A percentile compares a stretch with the other conserved stretches of the same genome.
These are phyloP conservation scores for Iguana delicatissima DNA, from an alignment of 2,797 vertebrate genomes.

Conservation along the genomic window DNA sequence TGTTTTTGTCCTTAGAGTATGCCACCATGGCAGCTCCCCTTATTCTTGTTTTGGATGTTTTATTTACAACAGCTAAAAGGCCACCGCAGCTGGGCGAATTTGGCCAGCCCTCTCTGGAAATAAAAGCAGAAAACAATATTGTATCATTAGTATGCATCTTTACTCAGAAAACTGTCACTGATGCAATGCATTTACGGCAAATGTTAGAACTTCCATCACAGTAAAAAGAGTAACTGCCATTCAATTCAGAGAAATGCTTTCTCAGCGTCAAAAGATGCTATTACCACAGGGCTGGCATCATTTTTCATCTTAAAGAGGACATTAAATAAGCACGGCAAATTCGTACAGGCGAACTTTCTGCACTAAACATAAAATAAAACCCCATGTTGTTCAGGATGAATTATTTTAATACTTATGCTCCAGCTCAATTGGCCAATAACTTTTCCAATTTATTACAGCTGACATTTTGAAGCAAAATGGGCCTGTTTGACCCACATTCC, in stretches of 20 bases:
- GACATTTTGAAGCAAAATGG: constrained; percentile 67
- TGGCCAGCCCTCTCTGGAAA: constrained; percentile 51
- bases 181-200: constrained; percentile 67
- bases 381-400: constrained; percentile 76
- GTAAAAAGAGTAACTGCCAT: constrained; percentile 71
- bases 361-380: constrained; percentile 78
- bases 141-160: constrained; percentile 54
- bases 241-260: constrained; percentile 75
- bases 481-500: constrained; percentile 34
- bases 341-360: constrained; percentile 72
- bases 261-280: constrained; percentile 77
- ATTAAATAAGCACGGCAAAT: constrained; percentile 81
- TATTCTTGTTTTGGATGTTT: constrained; percentile 45
- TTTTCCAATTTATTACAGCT: constrained; percentile 72
- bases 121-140: constrained; percentile 45
- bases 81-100: constrained; percentile 49
- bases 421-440: constrained; percentile 78
- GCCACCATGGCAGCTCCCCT: constrained; percentile 33
- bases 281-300: constrained; percentile 72
- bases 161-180: constrained; percentile 55
- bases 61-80: constrained; percentile 50
- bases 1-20: constrained; percentile 46
- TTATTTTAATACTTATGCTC: constrained; percentile 77
- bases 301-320: constrained; percentile 81
- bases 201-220: constrained; percentile 74